Percentiles rank a stretch among this genome's conserved stretches.
Evolutionary conservation across 2,113 vertebrate genomes (phyloP).

Genomic region (Cariama cristata): DNA sequence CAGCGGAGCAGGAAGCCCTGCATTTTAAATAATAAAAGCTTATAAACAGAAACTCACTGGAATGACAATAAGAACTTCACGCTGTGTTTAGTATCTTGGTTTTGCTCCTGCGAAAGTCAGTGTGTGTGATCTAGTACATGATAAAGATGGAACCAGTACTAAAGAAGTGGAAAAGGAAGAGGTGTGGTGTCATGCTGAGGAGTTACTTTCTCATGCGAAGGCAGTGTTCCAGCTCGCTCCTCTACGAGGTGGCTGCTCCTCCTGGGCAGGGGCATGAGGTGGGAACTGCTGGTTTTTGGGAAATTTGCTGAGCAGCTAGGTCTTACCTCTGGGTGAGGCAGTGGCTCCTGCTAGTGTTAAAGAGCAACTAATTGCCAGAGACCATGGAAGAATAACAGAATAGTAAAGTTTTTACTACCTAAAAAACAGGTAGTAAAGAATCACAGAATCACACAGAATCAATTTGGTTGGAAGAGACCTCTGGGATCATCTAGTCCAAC

Average conservation of each 20-base stretch:
- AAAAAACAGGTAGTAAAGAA: too few relatives aligned
- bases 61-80: background rate
- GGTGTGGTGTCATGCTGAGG: accelerated
- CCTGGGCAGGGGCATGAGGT: accelerated
- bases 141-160: background rate
- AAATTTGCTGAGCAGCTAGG: background rate
- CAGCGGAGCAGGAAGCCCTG: background rate
- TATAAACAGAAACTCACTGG: background rate
- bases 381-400: background rate
- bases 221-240: background rate
- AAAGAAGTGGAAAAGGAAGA: background rate
- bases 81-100: background rate
- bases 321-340: background rate
- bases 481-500: too few relatives aligned
- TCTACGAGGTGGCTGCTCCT: background rate
- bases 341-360: background rate
- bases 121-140: background rate
- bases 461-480: too few relatives aligned
- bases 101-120: background rate
- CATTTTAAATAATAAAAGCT: background rate
- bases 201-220: background rate
- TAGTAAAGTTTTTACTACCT: too few relatives aligned
- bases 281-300: background rate
- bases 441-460: too few relatives aligned
- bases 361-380: background rate